Evolutionary conservation across 2,797 vertebrate genomes (phyloP).

Genomic region (Nyctalus aviator): DNA sequence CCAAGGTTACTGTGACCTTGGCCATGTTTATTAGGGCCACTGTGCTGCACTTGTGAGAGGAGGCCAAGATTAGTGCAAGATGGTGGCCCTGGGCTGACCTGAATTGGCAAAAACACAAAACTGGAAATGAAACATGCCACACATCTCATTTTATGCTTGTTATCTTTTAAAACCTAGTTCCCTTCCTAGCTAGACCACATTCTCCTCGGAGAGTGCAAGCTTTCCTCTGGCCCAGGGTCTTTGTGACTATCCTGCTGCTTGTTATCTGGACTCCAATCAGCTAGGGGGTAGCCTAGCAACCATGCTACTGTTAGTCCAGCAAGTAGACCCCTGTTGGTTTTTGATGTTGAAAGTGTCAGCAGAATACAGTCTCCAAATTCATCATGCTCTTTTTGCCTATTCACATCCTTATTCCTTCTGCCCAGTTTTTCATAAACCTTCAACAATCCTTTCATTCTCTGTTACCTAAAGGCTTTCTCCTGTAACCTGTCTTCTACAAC

Average conservation of each 20-base stretch:
- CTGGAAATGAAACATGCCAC: background rate
- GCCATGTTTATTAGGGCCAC: background rate
- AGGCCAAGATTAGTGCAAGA: background rate
- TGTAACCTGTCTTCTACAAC: background rate
- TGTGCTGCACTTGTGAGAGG: background rate
- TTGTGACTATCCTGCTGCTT: background rate
- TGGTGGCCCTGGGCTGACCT: background rate
- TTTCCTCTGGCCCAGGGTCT: background rate
- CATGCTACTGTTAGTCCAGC: background rate
- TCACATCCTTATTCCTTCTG: constrained; percentile 18
- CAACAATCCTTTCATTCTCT: background rate
- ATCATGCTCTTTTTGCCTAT: background rate
- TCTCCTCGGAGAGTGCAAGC: background rate
- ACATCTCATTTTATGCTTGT: constrained; percentile 6
- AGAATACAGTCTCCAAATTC: background rate
- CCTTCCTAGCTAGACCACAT: background rate
- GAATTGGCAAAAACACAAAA: constrained; percentile 43
- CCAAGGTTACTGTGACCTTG: background rate
- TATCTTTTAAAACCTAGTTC: constrained; percentile 3
- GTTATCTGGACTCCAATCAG: background rate
- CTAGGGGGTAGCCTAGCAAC: background rate
- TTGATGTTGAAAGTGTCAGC: background rate
- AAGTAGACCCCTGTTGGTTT: background rate
- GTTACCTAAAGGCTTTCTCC: background rate
- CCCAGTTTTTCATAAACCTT: background rate